Evolutionary conservation across 64 coral and sea anemone species (phyloP).

Genomic region (Porites australiensis): DNA sequence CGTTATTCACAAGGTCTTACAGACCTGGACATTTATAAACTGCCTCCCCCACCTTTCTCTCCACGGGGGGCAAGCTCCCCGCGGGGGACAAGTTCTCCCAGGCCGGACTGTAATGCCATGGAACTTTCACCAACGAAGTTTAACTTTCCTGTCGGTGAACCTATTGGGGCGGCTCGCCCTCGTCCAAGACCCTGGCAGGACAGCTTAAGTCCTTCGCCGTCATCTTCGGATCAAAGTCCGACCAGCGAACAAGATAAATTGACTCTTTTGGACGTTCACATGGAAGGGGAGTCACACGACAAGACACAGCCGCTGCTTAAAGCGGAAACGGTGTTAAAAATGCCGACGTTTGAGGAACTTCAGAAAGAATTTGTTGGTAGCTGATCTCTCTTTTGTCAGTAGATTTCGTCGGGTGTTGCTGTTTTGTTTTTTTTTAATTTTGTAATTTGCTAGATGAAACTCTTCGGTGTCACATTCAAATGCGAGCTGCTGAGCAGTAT

Average conservation of each 20-base stretch:
- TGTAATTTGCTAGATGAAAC: no score
- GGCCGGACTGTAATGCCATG: constrained; percentile 60
- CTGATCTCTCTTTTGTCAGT: neutral
- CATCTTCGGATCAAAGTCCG: constrained; percentile 63
- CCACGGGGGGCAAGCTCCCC: constrained; percentile 55
- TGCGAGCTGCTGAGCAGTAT: no score
- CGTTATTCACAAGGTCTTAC: neutral
- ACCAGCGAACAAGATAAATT: constrained; percentile 62
- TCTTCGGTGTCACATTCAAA: no score
- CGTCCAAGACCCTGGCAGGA: constrained; percentile 63
- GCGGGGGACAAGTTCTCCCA: constrained; percentile 49
- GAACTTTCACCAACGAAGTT: constrained; percentile 32
- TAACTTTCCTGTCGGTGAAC: constrained; percentile 9
- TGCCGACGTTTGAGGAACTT: constrained; percentile 79
- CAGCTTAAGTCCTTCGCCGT: constrained; percentile 61
- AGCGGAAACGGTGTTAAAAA: constrained; percentile 56
- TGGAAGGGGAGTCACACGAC: constrained; percentile 77
- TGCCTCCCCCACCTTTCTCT: constrained; percentile 77
- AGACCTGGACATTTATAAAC: constrained; percentile 56
- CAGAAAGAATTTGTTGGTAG: constrained; percentile 67
- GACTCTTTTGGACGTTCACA: constrained; percentile 81
- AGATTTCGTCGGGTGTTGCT: neutral
- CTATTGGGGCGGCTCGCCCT: constrained; percentile 28
- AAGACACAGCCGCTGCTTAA: constrained; percentile 77
- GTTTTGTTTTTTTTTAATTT: neutral